Evolutionary conservation across 2,113 vertebrate genomes (phyloP).

Genomic region (Cyprinodon brontotheroides): DNA sequence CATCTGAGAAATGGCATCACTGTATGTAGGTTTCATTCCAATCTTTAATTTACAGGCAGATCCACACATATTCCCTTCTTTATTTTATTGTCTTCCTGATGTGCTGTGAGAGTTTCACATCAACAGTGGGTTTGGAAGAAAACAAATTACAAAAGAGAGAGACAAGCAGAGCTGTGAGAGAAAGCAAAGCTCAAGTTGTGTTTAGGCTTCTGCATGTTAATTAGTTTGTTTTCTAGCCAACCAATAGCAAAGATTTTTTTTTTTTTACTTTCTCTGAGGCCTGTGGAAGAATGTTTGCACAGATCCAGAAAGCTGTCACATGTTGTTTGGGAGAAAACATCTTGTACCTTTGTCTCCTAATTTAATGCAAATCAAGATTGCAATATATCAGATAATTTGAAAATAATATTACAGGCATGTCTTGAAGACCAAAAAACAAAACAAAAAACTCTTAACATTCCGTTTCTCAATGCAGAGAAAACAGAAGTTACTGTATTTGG

Average conservation of each 20-base stretch:
- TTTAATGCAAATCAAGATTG: too few relatives aligned
- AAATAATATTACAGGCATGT: too few relatives aligned
- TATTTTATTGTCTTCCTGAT: conserved; percentile 29
- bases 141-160: conserved; percentile 19
- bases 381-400: too few relatives aligned
- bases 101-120: conserved; percentile 36
- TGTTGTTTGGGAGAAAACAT: background rate
- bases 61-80: conserved; percentile 13
- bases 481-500: too few relatives aligned
- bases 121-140: conserved; percentile 1
- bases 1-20: conserved; percentile 52
- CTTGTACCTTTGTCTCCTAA: too few relatives aligned
- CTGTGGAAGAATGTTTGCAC: background rate
- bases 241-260: conserved; percentile 63
- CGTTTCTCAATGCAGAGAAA: too few relatives aligned
- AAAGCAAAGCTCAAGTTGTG: conserved; percentile 35
- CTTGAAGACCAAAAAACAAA: too few relatives aligned
- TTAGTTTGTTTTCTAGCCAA: conserved; percentile 66
- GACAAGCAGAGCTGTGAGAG: conserved; percentile 24
- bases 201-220: conserved; percentile 64
- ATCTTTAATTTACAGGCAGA: conserved; percentile 18
- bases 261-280: conserved; percentile 38
- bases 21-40: conserved; percentile 56
- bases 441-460: too few relatives aligned
- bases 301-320: conserved; percentile 22